Evolutionary conservation across 2,888 invertebrate species (phyloP), one percentile per base, ranked within the genome.

Genomic region (Isotomurus palustris): DNA sequence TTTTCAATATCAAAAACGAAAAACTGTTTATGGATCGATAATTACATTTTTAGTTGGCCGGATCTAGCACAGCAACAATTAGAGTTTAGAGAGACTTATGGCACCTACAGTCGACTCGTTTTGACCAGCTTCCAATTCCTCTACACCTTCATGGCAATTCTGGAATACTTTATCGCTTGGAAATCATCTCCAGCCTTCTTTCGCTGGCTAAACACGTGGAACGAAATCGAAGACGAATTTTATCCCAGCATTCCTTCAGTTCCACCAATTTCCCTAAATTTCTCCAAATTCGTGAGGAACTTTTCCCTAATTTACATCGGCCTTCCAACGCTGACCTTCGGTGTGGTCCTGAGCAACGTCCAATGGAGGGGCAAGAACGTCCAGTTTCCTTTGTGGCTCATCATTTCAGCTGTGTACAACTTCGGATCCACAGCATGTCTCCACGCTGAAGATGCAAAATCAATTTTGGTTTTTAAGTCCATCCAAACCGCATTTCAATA

Each of bases 141-240:
- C 14, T 14, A 8, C 5, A 17, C 4, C 6, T 8, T 5, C 38
- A 8, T 38, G 38, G 4, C n/a, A n/a, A 19, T 14, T 14, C 5
- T 38, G 5, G 43, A 43, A 43, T 43, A 43, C 24, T 43, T 43
- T 43, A 19, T 43, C 3, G 22, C 24, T 19, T 43, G 43, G 43
- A 5, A 14, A 6, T 14, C 22, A 22, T 43, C 24, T 5, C 43
- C 43, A 19, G 24, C 6, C 12, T 24, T 43, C 4, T 24, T 12
- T 3, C 12, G 3, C 24, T 43, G 43, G 43, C 24, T 43, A 12
- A 22, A 8, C 43, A 43, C 21, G 10, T 43, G 43, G 43, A 43
- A 43, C 19, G 43, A 43, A 22, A 43, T 43, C 14, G 43, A 43
- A 4, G 3, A 5, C 6, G 43, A 43, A 3, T 43, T 43, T 5